These are phyloP conservation scores for Drosophila flavopinicola DNA, from an alignment of 2,888 invertebrate genomes.

Conservation along the genomic window DNA sequence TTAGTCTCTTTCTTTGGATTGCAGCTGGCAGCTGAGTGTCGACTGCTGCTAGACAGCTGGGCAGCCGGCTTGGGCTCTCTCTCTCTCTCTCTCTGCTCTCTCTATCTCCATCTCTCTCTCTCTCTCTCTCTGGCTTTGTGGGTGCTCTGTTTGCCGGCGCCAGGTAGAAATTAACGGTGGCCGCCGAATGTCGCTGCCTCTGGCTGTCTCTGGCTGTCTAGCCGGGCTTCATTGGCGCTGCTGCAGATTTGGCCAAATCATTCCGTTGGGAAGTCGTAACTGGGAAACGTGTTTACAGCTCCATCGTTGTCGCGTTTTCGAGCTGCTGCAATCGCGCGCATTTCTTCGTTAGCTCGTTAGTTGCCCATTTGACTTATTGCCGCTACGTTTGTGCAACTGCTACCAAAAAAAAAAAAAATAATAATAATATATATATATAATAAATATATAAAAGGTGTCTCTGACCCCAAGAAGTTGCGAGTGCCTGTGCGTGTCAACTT, in stretches of 20 bases:
- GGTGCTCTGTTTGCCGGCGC: slow-evolving; percentile 21
- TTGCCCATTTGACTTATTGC: slow-evolving; percentile 16
- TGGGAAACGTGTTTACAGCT: slow-evolving; percentile 61
- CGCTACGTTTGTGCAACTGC: slow-evolving; percentile 3
- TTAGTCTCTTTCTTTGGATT: not conserved
- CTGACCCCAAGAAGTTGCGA: slow-evolving; percentile 35
- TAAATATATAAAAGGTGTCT: slow-evolving; percentile 7
- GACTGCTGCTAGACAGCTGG: slow-evolving; percentile 2
- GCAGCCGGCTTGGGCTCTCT: slow-evolving; percentile 12
- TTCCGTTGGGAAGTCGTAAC: slow-evolving; percentile 73
- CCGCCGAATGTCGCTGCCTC: slow-evolving; percentile 3
- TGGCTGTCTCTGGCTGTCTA: slow-evolving; percentile 13
- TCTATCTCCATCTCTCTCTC: slow-evolving; percentile 8
- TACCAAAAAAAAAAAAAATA: not conserved
- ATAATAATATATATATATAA: not conserved
- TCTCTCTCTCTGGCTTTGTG: not conserved
- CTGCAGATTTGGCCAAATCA: slow-evolving; percentile 71
- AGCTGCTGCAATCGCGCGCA: slow-evolving; percentile 43
- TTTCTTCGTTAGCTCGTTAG: slow-evolving; percentile 6
- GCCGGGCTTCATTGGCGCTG: slow-evolving; percentile 50
- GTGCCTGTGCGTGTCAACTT: slow-evolving; percentile 20
- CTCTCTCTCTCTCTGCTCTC: slow-evolving; percentile 7
- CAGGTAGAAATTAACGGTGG: slow-evolving; percentile 17
- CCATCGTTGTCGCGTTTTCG: slow-evolving; percentile 6
- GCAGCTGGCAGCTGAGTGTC: slow-evolving; percentile 1